Percentiles rank a stretch among this genome's conserved stretches.
Evolutionary conservation across 1,140 invertebrate species (phyloP).

Genomic region (Amyelois transitella): DNA sequence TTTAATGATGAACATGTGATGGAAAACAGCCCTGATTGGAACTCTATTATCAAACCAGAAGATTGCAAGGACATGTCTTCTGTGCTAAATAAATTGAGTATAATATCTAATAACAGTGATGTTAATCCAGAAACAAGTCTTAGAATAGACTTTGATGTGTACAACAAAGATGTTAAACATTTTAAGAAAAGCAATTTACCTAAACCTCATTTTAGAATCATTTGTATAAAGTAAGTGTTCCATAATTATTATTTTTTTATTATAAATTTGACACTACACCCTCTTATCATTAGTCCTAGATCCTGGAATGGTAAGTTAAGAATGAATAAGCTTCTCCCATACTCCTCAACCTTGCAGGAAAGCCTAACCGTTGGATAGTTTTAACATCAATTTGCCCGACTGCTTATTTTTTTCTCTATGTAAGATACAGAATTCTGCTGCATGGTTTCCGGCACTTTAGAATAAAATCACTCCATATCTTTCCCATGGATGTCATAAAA

Average conservation of each 20-base stretch:
- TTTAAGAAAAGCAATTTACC: slow-evolving; percentile 56
- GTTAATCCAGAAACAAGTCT: slow-evolving; percentile 25
- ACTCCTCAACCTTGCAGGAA: too few species aligned
- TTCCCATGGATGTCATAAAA: too few species aligned
- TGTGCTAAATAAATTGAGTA: slow-evolving; percentile 51
- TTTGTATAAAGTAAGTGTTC: slow-evolving; percentile 59
- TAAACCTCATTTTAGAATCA: slow-evolving; percentile 54
- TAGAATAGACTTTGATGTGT: slow-evolving; percentile 61
- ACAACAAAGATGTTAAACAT: slow-evolving; percentile 57
- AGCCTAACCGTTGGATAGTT: too few species aligned
- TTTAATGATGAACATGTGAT: slow-evolving; percentile 19
- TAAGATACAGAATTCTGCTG: too few species aligned
- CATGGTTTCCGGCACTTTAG: too few species aligned
- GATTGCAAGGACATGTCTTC: slow-evolving; percentile 44
- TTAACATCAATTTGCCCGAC: too few species aligned
- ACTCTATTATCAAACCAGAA: slow-evolving; percentile 43
- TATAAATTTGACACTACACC: not conserved
- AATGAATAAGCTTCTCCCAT: too few species aligned
- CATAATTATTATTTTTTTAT: slow-evolving; percentile 3
- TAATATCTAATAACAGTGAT: slow-evolving; percentile 36
- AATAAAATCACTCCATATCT: too few species aligned
- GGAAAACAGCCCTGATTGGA: slow-evolving; percentile 16
- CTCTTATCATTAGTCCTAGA: too few species aligned
- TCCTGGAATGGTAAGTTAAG: too few species aligned
- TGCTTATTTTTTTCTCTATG: too few species aligned